Evolutionary conservation across 2,113 vertebrate genomes (phyloP), one percentile per base, ranked within the genome.

Genomic region (Coptodon bakossiorum): DNA sequence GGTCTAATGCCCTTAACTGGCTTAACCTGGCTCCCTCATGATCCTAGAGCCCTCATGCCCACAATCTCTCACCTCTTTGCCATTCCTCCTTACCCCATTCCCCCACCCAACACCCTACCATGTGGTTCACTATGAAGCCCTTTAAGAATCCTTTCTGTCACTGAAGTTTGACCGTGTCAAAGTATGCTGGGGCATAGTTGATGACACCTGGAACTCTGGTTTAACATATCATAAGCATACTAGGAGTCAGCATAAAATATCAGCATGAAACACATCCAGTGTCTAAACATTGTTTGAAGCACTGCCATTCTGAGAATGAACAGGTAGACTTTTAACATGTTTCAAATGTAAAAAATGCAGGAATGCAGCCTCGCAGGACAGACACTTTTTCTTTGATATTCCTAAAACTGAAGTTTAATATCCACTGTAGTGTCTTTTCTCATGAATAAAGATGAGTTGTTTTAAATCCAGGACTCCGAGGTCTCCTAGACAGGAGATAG

Each of bases 1-100:
- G 97, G 97, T 97, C 97, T 97, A 97, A 97, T 96, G 96, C 96
- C 96, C 94, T 96, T 96, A 97, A 97, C 95, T 96, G 96, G 96
- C 96, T 97, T 97, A 96, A 88, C 53, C 96, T 96, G 95, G 94
- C 96, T 96, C 96, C 97, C 96, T 92, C 93, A 92, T 94, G 91
- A 95, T 92, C 92, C 89, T 56, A 76, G 91, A 92, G 90, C 89
- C 88, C 56, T 31, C 91, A 90, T 93, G 90, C 93, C 93, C 91
- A 89, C 90, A 90, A 90, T 93, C 93, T 90, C 88, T 89, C 52
- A 81, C 83, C 85, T 90, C 83, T 89, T 88, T 89, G 85, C 88
- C 91, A 73, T 88, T 90, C 79, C 87, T 88, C 52, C 63, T 94
- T 89, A 94, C 82, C 86, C 84, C 38, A 17, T 48, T 7, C 16